These are phyloP conservation scores for Ischnura elegans DNA, from an alignment of 2,888 invertebrate species.

Conservation along the genomic window DNA sequence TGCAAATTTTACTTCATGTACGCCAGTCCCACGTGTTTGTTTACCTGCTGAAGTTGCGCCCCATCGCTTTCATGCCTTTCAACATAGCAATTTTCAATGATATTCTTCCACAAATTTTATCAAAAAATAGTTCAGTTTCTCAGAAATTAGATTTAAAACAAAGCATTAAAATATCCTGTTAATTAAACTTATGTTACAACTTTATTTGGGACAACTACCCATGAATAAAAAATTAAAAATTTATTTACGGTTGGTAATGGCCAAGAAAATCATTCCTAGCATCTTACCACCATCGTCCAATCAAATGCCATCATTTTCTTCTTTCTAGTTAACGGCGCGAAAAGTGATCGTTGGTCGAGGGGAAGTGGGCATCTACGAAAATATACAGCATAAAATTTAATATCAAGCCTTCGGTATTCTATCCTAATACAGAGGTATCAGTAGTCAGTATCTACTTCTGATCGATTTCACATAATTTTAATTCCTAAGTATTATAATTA, in stretches of 20 bases:
- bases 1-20: neutral
- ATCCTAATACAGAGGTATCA: no score
- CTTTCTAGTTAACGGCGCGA: neutral
- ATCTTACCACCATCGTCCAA: neutral
- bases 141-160: neutral
- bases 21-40: neutral
- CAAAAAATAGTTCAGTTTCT: neutral
- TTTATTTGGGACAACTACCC: no score
- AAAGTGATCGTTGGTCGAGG: neutral
- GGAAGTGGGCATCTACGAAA: neutral
- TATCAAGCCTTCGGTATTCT: neutral
- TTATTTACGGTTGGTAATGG: neutral
- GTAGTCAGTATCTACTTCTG: no score
- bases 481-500: no score
- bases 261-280: neutral
- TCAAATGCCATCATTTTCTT: neutral
- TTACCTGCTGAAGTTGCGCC: neutral
- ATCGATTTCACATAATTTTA: no score
- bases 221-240: neutral
- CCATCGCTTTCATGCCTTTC: neutral
- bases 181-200: no score
- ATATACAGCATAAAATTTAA: neutral
- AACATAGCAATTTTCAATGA: neutral
- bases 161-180: no score
- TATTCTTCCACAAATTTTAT: no score